phyloP scores from a whole-genome alignment of 2,113 vertebrate species.

The Nanger granti region DNA sequence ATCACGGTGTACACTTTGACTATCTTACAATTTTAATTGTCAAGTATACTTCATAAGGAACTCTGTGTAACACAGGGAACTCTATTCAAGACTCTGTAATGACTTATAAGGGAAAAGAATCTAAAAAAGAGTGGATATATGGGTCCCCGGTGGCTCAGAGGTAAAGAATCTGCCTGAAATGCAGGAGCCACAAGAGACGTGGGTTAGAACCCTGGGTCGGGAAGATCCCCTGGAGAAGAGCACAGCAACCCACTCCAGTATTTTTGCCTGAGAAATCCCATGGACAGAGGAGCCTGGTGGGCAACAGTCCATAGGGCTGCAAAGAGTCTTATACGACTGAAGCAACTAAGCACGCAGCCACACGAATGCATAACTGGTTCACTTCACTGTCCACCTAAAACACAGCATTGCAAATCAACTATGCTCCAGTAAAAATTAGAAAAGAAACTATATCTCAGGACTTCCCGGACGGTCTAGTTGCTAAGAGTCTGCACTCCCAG shows the following conservation, averaged over 20 bases:
- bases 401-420: background rate
- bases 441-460: background rate
- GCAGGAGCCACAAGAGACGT: background rate
- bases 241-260: background rate
- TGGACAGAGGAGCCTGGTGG: background rate
- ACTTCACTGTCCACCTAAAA: background rate
- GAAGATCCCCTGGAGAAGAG: background rate
- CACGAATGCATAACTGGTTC: background rate
- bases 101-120: background rate
- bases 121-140: background rate
- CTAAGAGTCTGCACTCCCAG: background rate
- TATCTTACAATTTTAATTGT: background rate
- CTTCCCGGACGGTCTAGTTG: background rate
- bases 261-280: background rate
- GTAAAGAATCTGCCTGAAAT: background rate
- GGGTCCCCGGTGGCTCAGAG: background rate
- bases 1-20: background rate
- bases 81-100: background rate
- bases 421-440: background rate
- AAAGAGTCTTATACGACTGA: background rate
- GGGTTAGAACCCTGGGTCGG: background rate
- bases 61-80: background rate
- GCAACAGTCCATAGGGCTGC: background rate
- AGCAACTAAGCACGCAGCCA: accelerated
- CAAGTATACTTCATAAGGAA: background rate